Conservation (phyloP, 2,888 invertebrate species). For the Amphipyra berbera region DNA sequence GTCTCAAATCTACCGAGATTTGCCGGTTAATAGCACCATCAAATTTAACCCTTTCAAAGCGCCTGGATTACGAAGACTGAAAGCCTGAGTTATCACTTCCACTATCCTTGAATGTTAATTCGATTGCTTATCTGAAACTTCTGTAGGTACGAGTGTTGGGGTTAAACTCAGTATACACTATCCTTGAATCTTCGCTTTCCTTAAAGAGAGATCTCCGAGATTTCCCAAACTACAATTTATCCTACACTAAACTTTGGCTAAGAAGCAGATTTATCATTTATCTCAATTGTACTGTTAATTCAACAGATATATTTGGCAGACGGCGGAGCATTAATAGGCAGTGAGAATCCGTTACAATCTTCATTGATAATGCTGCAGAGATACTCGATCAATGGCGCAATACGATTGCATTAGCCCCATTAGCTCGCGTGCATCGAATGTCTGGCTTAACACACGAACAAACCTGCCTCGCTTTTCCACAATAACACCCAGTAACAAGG, state of each 20-base stretch:
- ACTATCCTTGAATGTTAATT: slow-evolving; percentile 58
- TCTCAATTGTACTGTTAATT: slow-evolving; percentile 26
- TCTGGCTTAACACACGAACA: slow-evolving; percentile 33
- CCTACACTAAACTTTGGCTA: slow-evolving; percentile 15
- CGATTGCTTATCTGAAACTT: slow-evolving; percentile 55
- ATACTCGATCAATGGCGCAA: slow-evolving; percentile 66
- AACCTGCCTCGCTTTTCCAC: slow-evolving; percentile 21
- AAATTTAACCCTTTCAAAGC: slow-evolving; percentile 49
- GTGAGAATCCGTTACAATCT: slow-evolving; percentile 49
- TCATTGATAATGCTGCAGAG: slow-evolving; percentile 66
- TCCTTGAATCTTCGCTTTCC: slow-evolving; percentile 12
- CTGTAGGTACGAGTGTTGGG: slow-evolving; percentile 4
- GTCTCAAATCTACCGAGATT: slow-evolving; percentile 57
- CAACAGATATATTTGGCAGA: slow-evolving; percentile 26
- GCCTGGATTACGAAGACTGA: slow-evolving; percentile 37
- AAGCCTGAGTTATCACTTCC: slow-evolving; percentile 55
- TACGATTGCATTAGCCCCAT: slow-evolving; percentile 68
- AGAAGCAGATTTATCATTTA: slow-evolving; percentile 15
- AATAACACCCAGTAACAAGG: slow-evolving; percentile 44
- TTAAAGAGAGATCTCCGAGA: slow-evolving; percentile 20
- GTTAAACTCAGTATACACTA: slow-evolving; percentile 18
- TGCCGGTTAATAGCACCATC: slow-evolving; percentile 45
- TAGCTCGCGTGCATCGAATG: slow-evolving; percentile 57
- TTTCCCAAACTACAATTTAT: slow-evolving; percentile 7
- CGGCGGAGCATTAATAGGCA: slow-evolving; percentile 20